Percentiles rank a stretch among this genome's conserved stretches.
These are phyloP conservation scores for Fragum sueziense DNA, from an alignment of 2,888 invertebrate species.

Conservation along the genomic window DNA sequence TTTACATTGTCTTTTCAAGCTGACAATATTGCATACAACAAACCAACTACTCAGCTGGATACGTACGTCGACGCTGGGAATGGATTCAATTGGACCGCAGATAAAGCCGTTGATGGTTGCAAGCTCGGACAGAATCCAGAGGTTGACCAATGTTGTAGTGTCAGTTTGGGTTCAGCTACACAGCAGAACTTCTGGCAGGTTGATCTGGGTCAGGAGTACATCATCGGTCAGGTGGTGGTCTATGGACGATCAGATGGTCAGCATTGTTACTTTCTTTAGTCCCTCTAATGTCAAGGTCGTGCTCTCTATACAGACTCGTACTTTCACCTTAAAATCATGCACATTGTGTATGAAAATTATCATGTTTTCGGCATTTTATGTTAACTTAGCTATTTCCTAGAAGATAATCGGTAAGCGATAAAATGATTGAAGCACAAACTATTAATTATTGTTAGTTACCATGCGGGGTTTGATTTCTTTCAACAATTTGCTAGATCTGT, in stretches of 20 bases:
- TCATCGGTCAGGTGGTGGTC: neutral
- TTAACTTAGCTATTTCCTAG: no score
- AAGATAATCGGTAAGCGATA: no score
- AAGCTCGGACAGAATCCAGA: neutral
- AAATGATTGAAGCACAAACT: no score
- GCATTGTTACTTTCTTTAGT: no score
- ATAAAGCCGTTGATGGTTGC: neutral
- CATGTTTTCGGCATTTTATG: no score
- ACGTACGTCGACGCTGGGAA: neutral
- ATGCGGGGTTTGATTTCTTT: no score
- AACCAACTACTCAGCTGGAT: neutral
- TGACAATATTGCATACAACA: neutral
- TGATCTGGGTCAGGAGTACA: neutral
- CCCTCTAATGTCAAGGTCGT: no score
- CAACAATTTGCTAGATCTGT: no score
- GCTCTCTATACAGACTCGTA: no score
- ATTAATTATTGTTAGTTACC: no score
- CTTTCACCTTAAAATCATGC: no score
- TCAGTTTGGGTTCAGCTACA: neutral
- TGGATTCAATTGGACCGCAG: neutral
- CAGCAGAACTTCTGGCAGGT: constrained; percentile 7
- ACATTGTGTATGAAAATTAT: no score
- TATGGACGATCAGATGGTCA: constrained; percentile 1
- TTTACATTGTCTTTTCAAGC: neutral
- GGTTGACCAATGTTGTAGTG: neutral